Conservation (phyloP, 1,140 invertebrate genomes). For the Ceratosolen fusciceps region DNA sequence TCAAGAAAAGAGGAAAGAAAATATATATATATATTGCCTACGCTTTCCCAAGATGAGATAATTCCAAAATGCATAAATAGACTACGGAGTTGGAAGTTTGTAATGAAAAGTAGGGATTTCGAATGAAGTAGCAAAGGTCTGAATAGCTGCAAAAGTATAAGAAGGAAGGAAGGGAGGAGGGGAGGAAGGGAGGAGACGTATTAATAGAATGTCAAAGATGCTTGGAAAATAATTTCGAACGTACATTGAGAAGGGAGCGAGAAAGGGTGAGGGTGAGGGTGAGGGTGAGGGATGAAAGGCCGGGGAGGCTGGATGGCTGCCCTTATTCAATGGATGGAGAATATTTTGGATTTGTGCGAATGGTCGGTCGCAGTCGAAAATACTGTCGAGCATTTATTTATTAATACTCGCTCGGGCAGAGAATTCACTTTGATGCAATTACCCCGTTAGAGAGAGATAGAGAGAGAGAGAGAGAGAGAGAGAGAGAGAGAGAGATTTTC, state of each 20-base stretch:
- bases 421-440: background rate
- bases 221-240: background rate
- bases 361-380: background rate
- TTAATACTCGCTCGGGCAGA: background rate
- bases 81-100: too few species aligned
- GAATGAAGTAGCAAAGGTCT: too few species aligned
- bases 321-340: background rate
- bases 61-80: too few species aligned
- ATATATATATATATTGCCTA: too few species aligned
- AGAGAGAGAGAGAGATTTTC: too few species aligned
- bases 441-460: background rate
- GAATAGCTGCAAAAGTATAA: too few species aligned
- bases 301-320: background rate
- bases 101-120: too few species aligned
- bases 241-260: background rate
- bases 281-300: background rate
- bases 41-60: too few species aligned
- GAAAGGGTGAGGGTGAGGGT: background rate
- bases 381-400: background rate
- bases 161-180: too few species aligned
- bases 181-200: too few species aligned
- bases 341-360: background rate
- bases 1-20: too few species aligned
- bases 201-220: background rate
- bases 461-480: too few species aligned